Base-by-base conservation (phyloP, 2,888 invertebrate genomes). In the Sycophila texana region DNA sequence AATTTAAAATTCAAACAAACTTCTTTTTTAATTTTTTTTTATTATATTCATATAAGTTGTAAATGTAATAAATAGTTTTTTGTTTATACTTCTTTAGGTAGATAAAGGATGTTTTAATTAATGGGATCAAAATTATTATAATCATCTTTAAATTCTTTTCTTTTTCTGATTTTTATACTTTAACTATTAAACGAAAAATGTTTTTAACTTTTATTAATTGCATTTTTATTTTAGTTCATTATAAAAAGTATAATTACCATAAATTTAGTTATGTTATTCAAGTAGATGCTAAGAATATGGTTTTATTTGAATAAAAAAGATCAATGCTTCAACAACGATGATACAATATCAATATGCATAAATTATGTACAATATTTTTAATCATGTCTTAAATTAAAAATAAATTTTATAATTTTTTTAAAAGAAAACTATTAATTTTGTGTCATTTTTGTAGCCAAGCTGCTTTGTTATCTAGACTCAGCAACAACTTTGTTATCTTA, bases 351-450 rank as follows among this genome's bases (percentile, higher is more conserved):
- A 65, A 67, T 22, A 72, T 65, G 10, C 30, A 61, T 18, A 39
- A 57, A 57, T 61, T 22, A 49, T 72, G 72, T 77, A 77, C 30
- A 55, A 47, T 30, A 66, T 26, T 57, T 68, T 51, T 55, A 68
- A 14, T 22, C 49, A 60, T 63, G 58, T 66, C 47, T 70, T 53
- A 47, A 57, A 66, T 76, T 72, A 16, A 66, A 72, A 77, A 77
- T 77, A 77, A 77, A 72, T 72, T 77, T 77, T 77, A 71, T 77
- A 72, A 57, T 71, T 76, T 70, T 70, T 71, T 77, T n/a, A 70
- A 70, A 39, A 75, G 70, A 76, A 76, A 55, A 75, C 13, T 18
- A 61, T 16, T 16, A 75, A 26, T 68, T 7, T 75, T 4, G 51
- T 53, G n/a, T 68, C 20, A 72, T 61, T 26, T 51, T 51, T 72